Conservation (phyloP, 2,797 vertebrate genomes). For the Nyctibius grandis region DNA sequence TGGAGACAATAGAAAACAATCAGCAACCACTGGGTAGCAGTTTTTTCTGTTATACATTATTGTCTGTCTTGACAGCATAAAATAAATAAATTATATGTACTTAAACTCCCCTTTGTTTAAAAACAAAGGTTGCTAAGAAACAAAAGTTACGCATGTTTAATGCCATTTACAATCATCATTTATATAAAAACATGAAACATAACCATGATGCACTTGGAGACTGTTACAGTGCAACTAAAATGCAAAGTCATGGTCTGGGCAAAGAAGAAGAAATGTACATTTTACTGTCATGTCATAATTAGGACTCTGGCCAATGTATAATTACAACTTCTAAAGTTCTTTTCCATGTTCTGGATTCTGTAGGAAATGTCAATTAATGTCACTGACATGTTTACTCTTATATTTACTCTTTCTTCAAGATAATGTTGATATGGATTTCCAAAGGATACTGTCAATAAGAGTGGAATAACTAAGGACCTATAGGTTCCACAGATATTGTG, state of each 20-base stretch:
- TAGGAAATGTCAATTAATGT: background rate
- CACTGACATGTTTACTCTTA: background rate
- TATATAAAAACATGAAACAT: background rate
- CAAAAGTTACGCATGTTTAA: background rate
- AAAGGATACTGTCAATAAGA: background rate
- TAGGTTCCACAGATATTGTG: background rate
- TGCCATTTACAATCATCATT: background rate
- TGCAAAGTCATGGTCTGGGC: background rate
- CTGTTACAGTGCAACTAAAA: background rate
- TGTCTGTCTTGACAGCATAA: constrained; percentile 14
- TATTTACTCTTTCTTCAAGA: background rate
- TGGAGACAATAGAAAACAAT: constrained; percentile 32
- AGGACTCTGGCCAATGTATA: background rate
- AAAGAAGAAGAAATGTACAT: background rate
- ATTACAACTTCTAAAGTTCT: background rate
- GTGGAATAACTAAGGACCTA: background rate
- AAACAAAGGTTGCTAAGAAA: constrained; percentile 43
- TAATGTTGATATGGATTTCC: background rate
- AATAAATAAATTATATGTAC: constrained; percentile 1
- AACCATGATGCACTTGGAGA: background rate
- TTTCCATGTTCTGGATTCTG: background rate
- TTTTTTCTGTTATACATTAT: constrained; percentile 15
- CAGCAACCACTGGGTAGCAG: background rate
- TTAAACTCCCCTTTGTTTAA: background rate
- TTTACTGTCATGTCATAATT: background rate